phyloP scores from a whole-genome alignment of 2,113 vertebrate species.

The Canis aureus region DNA sequence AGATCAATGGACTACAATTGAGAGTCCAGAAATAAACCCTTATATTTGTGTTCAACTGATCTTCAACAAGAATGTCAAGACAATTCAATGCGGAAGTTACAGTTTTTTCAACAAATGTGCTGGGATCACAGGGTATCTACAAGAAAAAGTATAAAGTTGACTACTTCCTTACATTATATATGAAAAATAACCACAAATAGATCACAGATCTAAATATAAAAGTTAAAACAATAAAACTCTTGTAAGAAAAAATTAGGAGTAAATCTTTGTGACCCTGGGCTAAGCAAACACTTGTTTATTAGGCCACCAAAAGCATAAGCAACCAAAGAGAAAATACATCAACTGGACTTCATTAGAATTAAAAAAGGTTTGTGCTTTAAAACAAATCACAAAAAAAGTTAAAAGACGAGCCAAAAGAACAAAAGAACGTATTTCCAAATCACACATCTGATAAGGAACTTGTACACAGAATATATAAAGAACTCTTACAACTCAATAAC shows the following conservation, averaged over 20 bases:
- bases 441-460: slow-evolving; percentile 2
- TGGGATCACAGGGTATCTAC: neutral
- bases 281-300: slow-evolving; percentile 1
- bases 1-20: neutral
- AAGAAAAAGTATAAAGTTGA: neutral
- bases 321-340: neutral
- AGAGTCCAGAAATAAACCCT: neutral
- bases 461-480: neutral
- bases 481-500: neutral
- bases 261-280: neutral
- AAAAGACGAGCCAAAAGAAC: slow-evolving; percentile 22
- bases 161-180: neutral
- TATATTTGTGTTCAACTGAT: neutral
- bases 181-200: neutral
- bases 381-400: neutral
- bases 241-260: neutral
- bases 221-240: neutral
- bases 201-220: neutral
- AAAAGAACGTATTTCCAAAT: neutral
- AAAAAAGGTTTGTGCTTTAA: neutral
- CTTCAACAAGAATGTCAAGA: neutral
- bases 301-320: slow-evolving; percentile 9
- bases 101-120: neutral
- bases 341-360: neutral
- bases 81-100: neutral